Conservation (phyloP, 1,140 invertebrate genomes). For the Bactericera cockerelli region DNA sequence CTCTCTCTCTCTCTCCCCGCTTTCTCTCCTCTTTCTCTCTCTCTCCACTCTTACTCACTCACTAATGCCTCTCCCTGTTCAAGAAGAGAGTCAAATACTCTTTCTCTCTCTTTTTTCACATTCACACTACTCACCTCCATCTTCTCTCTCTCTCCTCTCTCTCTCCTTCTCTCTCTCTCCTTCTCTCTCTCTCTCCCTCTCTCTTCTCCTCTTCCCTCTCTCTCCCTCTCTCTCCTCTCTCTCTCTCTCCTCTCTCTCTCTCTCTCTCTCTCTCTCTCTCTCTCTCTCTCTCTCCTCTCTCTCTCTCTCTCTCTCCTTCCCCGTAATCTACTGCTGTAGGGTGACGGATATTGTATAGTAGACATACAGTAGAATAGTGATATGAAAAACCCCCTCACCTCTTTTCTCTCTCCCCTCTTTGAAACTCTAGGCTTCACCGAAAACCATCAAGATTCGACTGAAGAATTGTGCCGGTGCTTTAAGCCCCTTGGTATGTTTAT, state of each 20-base stretch:
- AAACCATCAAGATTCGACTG: slow-evolving; percentile 18
- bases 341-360: too few relatives aligned
- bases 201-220: not conserved
- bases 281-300: not conserved
- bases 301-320: too few relatives aligned
- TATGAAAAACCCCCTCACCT: too few relatives aligned
- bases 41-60: too few relatives aligned
- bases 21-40: too few relatives aligned
- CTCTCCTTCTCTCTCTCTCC: slow-evolving; percentile 4
- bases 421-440: slow-evolving; percentile 17
- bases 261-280: not conserved
- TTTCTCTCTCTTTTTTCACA: too few relatives aligned
- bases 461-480: slow-evolving; percentile 19
- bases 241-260: not conserved
- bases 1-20: too few relatives aligned
- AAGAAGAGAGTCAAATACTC: too few relatives aligned
- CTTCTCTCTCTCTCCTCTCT: not conserved
- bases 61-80: too few relatives aligned
- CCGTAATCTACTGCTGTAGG: too few relatives aligned
- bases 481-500: slow-evolving; percentile 20
- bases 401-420: slow-evolving; percentile 1
- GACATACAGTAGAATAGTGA: too few relatives aligned
- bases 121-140: not conserved
- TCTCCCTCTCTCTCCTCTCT: too few relatives aligned
- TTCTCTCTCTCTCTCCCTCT: not conserved